Base-by-base conservation (phyloP, 1,140 invertebrate species). In the Drosophila rhopaloa region DNA sequence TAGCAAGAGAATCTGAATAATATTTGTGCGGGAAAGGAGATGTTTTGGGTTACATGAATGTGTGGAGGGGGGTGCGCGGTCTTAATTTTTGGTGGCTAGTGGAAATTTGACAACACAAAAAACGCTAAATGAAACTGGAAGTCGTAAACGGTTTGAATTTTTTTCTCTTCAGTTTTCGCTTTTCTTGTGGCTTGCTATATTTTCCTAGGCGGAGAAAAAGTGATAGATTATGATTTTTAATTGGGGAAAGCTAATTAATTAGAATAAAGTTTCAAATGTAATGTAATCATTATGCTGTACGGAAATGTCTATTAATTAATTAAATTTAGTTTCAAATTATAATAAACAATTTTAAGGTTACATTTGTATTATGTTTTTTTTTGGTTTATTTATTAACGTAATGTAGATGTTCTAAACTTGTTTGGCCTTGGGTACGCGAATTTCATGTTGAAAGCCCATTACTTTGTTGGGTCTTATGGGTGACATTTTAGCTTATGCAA, bases 81-180 rank as follows among this genome's bases (percentile, higher is more conserved):
- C 44, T 51, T 46, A 51, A 19, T 55, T 41, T 19, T 14, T n/a
- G 13, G 35, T 48, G 57, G 16, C 48, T 16, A 32, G 75, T 47
- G 58, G 58, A 80, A 71, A 62, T 80, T 80, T 63, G 63, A 70
- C 71, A 75, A 44, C 62, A 43, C 27, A 59, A 75, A 68, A 55
- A 55, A 56, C 7, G 19, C 24, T 46, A 58, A 14, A 41, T 24
- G 14, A 53, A 56, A 58, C 35, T 37, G 46, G 56, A 66, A 41
- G 55, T 57, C 43, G 19, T 53, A 51, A 57, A 37, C 16, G 19
- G 27, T 29, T 38, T 8, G n/a, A 6, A 19, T 19, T 19, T 19
- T 19, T 19, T 19, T 19, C 19, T 19, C 19, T 24, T n/a, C 6
- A 37, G 50, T 5, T 47, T 67, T 35, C 29, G 16, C 51, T 47